Percentiles rank a stretch among this genome's conserved stretches.
phyloP scores from a whole-genome alignment of 1,140 invertebrate genomes.

The Elysia chlorotica region DNA sequence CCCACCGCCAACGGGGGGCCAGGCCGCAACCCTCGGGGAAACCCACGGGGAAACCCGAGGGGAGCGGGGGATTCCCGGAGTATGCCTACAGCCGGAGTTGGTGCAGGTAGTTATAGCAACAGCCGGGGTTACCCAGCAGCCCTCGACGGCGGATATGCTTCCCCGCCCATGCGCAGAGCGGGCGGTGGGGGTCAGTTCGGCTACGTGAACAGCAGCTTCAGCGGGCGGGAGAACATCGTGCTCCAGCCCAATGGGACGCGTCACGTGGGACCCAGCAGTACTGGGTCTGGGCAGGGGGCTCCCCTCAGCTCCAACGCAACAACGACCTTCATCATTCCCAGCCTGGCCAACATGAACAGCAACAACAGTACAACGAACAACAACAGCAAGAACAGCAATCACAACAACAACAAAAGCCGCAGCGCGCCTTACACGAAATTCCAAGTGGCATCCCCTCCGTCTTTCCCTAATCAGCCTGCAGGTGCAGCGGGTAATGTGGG shows the following conservation, averaged over 20 bases:
- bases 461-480: too few relatives aligned
- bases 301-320: not conserved
- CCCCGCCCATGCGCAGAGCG: not conserved
- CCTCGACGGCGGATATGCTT: not conserved
- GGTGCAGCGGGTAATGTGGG: too few relatives aligned
- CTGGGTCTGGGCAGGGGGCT: too few relatives aligned
- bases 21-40: too few relatives aligned
- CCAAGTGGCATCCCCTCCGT: conserved; percentile 2
- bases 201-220: not conserved
- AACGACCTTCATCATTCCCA: not conserved
- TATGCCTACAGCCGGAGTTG: not conserved
- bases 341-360: not conserved
- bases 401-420: not conserved
- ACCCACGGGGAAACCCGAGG: too few relatives aligned
- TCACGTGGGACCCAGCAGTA: too few relatives aligned
- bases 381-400: not conserved
- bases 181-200: not conserved
- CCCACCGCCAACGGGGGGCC: too few relatives aligned
- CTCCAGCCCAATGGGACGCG: not conserved
- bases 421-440: conserved; percentile 1
- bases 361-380: not conserved
- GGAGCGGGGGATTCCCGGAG: too few relatives aligned
- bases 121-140: not conserved
- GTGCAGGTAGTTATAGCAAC: not conserved
- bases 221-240: not conserved